Evolutionary conservation across 2,797 vertebrate genomes (phyloP), one percentile per base, ranked within the genome.

Genomic region (Hephaestus fuliginosus): DNA sequence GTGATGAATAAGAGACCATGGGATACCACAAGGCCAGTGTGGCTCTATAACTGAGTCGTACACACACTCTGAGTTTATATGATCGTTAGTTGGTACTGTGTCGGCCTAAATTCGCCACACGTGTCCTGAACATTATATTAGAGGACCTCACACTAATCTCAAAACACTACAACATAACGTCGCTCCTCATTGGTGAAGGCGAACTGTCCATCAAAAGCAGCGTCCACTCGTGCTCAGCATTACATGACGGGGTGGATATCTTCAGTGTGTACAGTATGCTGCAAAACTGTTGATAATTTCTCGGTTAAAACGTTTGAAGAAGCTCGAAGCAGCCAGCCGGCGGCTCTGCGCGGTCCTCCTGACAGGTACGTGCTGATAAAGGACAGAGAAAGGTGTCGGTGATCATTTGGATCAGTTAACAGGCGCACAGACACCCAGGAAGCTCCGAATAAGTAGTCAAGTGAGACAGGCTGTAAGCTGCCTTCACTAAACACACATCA

Each of bases 181-280:
- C 91, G 73, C 71, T 78, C 80, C 87, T 94, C 86, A 94, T 88
- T 97, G 97, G 97, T 87, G 80, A 85, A 30, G 10, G 1, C 2
- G 0, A 30, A 6, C 94, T 91, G 96, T 95, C 97, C 58, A 70
- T 98, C 97, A 97, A 41, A 63, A 9, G 41, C 1, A 39, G 15
- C 28, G 91, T 80, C 97, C 97, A 98, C 96, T 98, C 94, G 95
- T 81, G 81, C 77, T 30, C 87, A 61, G 90, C 72, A 91, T 96
- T 96, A 92, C 96, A 96, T 96, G 94, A 88, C 91, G 88, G 91
- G 93, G 94, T 83, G 94, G 95, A 92, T 95, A 93, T 96, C 94
- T 95, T 94, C 95, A 82, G 91, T 93, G 92, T 96, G 94, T 96
- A 96, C 89, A 91, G 93, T 93, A 90, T 92, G 90, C 92, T 91